These are phyloP conservation scores for Lithophane socia DNA, from an alignment of 2,888 invertebrate species.

Conservation along the genomic window DNA sequence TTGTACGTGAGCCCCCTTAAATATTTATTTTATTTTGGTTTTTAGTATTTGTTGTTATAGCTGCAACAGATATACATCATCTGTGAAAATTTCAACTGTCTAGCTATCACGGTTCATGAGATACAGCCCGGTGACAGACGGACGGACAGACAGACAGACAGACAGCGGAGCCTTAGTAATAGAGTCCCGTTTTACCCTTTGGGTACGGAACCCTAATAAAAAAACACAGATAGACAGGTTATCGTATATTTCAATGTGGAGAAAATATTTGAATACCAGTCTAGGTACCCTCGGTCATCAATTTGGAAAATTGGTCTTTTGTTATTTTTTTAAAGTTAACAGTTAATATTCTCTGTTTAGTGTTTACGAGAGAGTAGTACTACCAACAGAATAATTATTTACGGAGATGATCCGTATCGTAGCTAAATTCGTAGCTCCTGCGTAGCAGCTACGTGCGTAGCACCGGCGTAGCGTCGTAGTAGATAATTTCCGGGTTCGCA, in stretches of 20 bases:
- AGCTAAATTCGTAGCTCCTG: constrained; percentile 8
- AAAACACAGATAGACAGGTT: not conserved
- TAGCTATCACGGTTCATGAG: too few species aligned
- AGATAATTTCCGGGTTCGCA: constrained; percentile 20
- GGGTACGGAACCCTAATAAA: too few species aligned
- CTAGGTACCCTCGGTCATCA: not conserved
- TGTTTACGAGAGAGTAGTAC: not conserved
- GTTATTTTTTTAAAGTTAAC: not conserved
- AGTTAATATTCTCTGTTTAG: not conserved
- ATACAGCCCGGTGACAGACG: too few species aligned
- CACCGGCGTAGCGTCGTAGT: constrained; percentile 29
- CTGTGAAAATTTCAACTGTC: too few species aligned
- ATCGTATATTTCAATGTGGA: not conserved
- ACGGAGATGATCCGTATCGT: not conserved
- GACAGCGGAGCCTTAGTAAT: too few species aligned
- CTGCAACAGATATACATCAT: too few species aligned
- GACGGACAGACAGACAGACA: too few species aligned
- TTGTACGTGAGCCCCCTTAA: too few species aligned
- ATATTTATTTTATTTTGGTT: too few species aligned
- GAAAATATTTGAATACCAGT: not conserved
- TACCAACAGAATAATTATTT: not conserved
- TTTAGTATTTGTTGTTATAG: too few species aligned
- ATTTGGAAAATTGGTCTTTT: not conserved
- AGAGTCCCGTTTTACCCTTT: too few species aligned
- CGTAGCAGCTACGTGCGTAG: constrained; percentile 1